Evolutionary conservation across 2,888 invertebrate genomes (phyloP).

Genomic region (Criorhina ranunculi): DNA sequence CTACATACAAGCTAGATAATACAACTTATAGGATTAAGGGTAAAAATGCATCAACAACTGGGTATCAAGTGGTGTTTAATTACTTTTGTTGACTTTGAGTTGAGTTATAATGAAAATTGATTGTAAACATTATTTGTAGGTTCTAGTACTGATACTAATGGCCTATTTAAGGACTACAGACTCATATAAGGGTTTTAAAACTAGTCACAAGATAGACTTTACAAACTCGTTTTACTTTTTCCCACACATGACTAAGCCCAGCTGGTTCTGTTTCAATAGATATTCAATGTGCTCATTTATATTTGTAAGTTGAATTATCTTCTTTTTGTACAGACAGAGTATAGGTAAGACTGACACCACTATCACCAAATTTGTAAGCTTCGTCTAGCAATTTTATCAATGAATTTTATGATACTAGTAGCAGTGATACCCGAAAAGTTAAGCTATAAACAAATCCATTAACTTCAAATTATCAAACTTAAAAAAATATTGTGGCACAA

Average conservation of each 20-base stretch:
- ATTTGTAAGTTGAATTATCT: too few relatives aligned
- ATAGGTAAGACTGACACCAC: too few relatives aligned
- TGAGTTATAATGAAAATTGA: not conserved
- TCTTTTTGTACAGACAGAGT: too few relatives aligned
- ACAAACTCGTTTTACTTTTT: too few relatives aligned
- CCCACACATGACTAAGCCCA: too few relatives aligned
- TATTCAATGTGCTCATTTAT: too few relatives aligned
- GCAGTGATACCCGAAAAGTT: not conserved
- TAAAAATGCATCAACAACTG: conserved; percentile 7
- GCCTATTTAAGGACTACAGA: too few relatives aligned
- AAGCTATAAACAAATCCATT: not conserved
- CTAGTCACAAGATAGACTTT: too few relatives aligned
- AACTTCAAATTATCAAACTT: not conserved
- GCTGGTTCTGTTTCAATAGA: too few relatives aligned
- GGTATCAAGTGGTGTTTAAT: conserved; percentile 5
- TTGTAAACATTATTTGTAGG: not conserved
- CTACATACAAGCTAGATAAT: conserved; percentile 40
- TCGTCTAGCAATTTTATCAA: not conserved
- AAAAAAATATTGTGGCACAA: not conserved
- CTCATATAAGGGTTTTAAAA: too few relatives aligned
- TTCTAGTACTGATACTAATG: too few relatives aligned
- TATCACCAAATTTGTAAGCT: too few relatives aligned
- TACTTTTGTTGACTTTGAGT: not conserved
- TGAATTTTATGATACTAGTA: not conserved
- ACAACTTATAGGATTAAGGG: conserved; percentile 30